Conservation (phyloP, 1,140 invertebrate species). For the Bradynema listronoti region DNA sequence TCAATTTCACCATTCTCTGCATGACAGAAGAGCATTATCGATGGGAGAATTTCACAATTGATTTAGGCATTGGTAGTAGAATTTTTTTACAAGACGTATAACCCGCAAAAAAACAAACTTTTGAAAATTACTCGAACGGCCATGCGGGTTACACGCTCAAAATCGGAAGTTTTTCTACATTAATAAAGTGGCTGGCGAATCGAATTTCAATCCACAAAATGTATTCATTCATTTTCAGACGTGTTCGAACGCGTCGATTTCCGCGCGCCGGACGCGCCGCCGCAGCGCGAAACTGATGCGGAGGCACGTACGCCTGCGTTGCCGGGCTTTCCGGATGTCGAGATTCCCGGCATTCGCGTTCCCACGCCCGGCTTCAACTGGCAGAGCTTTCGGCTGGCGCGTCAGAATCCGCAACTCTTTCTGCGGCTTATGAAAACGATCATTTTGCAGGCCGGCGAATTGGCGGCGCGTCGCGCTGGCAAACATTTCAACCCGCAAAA, state of each 20-base stretch:
- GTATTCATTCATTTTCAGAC: conserved; percentile 38
- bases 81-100: conserved; percentile 6
- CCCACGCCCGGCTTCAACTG: conserved; percentile 42
- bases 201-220: too few species aligned
- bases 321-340: conserved; percentile 24
- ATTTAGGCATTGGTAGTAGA: conserved; percentile 37
- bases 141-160: too few species aligned
- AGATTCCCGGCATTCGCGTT: conserved; percentile 35
- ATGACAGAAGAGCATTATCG: conserved; percentile 41
- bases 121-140: too few species aligned
- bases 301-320: neutral
- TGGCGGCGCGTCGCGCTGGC: conserved; percentile 33
- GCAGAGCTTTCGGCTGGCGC: conserved; percentile 31
- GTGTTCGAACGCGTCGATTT: conserved; percentile 42
- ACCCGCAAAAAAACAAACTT: neutral
- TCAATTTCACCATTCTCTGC: conserved; percentile 44
- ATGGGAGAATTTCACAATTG: conserved; percentile 45
- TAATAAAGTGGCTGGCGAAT: too few species aligned
- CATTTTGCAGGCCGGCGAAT: conserved; percentile 27
- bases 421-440: conserved; percentile 38
- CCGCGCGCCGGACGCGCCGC: neutral
- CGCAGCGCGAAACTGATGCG: neutral
- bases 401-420: conserved; percentile 43
- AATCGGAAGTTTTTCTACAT: too few species aligned
- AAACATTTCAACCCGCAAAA: conserved; percentile 41